These are phyloP conservation scores for Lagocephalus sceleratus DNA, from an alignment of 2,797 vertebrate species.

Conservation along the genomic window DNA sequence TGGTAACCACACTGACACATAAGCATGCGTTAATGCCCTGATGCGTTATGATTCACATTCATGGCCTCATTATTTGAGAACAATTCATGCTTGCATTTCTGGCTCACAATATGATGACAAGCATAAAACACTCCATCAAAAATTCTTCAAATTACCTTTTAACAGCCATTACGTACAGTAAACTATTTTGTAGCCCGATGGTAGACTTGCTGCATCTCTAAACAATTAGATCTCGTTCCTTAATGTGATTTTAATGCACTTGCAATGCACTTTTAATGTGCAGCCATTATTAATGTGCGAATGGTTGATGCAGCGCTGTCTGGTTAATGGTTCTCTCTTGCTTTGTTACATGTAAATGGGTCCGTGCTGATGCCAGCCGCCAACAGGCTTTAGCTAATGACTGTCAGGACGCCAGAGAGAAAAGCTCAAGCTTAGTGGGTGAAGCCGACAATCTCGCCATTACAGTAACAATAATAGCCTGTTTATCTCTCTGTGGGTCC, in stretches of 20 bases:
- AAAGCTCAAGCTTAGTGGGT: slow-evolving; percentile 29
- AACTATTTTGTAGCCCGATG: slow-evolving; percentile 1
- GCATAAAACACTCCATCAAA: slow-evolving; percentile 8
- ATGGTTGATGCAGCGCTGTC: slow-evolving; percentile 47
- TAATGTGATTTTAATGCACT: slow-evolving; percentile 63
- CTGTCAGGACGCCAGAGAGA: slow-evolving; percentile 36
- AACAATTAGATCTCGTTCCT: slow-evolving; percentile 43
- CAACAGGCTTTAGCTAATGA: slow-evolving; percentile 49
- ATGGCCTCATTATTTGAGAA: background rate
- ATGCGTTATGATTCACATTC: slow-evolving; percentile 7
- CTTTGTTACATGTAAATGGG: slow-evolving; percentile 54
- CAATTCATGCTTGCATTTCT: background rate
- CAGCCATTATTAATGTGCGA: slow-evolving; percentile 38
- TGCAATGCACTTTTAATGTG: slow-evolving; percentile 49
- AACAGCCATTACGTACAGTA: slow-evolving; percentile 1
- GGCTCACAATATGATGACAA: slow-evolving; percentile 1
- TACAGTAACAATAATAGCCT: slow-evolving; percentile 28
- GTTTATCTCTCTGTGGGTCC: slow-evolving; percentile 9
- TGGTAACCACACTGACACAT: background rate
- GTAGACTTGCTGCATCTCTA: slow-evolving; percentile 15
- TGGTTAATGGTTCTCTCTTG: slow-evolving; percentile 51
- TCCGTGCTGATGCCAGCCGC: slow-evolving; percentile 26
- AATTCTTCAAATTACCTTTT: slow-evolving; percentile 24
- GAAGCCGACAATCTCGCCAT: slow-evolving; percentile 37
- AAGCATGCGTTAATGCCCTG: background rate